Evolutionary conservation across 1,140 invertebrate species (phyloP).

Genomic region (Brevipalpus yothersi): DNA sequence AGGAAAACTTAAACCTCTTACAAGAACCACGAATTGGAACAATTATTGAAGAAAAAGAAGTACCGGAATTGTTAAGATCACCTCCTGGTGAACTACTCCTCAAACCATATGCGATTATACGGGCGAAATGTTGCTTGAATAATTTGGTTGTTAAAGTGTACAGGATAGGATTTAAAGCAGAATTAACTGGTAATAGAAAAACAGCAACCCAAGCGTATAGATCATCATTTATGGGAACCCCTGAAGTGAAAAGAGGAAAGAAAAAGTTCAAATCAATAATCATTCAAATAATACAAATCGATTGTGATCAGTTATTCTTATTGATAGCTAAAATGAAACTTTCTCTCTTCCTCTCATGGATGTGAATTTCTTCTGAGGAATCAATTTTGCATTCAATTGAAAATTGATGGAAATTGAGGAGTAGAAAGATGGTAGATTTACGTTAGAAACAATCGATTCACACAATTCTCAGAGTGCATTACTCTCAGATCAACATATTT

Average conservation of each 20-base stretch:
- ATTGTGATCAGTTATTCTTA: too few species aligned
- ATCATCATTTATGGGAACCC: slow-evolving; percentile 15
- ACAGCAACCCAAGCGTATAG: slow-evolving; percentile 46
- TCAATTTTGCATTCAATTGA: too few species aligned
- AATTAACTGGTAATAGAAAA: slow-evolving; percentile 49
- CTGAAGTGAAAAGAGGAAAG: neutral
- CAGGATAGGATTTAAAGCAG: slow-evolving; percentile 45
- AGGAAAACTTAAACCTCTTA: neutral
- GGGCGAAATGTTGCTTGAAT: slow-evolving; percentile 8
- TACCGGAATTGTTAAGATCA: neutral
- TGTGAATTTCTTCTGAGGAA: too few species aligned
- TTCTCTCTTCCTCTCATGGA: too few species aligned
- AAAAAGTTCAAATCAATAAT: neutral
- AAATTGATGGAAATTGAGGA: too few species aligned
- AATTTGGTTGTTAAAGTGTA: slow-evolving; percentile 38
- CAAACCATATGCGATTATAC: slow-evolving; percentile 1
- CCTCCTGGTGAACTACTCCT: neutral
- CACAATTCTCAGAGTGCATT: too few species aligned
- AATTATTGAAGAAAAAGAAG: neutral
- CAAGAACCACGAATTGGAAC: neutral
- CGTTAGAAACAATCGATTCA: too few species aligned
- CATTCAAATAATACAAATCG: neutral
- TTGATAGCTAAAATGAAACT: too few species aligned
- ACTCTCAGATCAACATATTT: too few species aligned
- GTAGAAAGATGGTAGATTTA: too few species aligned